These are phyloP conservation scores for Cephus spinipes DNA, from an alignment of 2,888 invertebrate species.

Conservation along the genomic window DNA sequence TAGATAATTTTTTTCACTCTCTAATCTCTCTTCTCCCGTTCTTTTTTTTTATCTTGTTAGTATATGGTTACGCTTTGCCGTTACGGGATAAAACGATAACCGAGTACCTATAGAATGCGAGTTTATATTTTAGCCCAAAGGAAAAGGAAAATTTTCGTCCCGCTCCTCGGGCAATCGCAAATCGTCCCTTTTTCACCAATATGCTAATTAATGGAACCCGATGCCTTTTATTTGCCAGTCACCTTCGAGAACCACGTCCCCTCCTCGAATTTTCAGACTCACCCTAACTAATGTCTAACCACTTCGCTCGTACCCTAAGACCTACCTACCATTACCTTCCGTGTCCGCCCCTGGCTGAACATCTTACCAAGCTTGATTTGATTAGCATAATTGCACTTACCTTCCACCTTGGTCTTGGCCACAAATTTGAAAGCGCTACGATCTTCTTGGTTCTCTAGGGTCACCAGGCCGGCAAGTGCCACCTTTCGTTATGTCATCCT, in stretches of 20 bases:
- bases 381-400: slow-evolving; percentile 62
- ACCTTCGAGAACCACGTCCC: not conserved
- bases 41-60: not conserved
- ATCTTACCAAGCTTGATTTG: slow-evolving; percentile 59
- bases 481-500: not conserved
- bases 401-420: slow-evolving; percentile 32
- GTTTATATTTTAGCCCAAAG: not conserved
- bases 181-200: not conserved
- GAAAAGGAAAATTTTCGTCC: not conserved
- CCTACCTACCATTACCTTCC: slow-evolving; percentile 57
- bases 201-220: not conserved
- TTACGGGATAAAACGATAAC: not conserved
- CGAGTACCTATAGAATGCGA: not conserved
- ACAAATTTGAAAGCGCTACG: slow-evolving; percentile 40
- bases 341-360: slow-evolving; percentile 47
- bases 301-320: slow-evolving; percentile 46
- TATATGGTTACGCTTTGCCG: not conserved
- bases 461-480: not conserved
- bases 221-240: not conserved
- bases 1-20: slow-evolving; percentile 32
- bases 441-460: not conserved
- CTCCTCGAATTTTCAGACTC: slow-evolving; percentile 51
- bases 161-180: not conserved
- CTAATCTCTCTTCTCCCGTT: slow-evolving; percentile 28
- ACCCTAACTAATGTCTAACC: slow-evolving; percentile 46